These are phyloP conservation scores for Ptychochromis oligacanthus DNA, from an alignment of 2,113 vertebrate genomes.

Conservation along the genomic window DNA sequence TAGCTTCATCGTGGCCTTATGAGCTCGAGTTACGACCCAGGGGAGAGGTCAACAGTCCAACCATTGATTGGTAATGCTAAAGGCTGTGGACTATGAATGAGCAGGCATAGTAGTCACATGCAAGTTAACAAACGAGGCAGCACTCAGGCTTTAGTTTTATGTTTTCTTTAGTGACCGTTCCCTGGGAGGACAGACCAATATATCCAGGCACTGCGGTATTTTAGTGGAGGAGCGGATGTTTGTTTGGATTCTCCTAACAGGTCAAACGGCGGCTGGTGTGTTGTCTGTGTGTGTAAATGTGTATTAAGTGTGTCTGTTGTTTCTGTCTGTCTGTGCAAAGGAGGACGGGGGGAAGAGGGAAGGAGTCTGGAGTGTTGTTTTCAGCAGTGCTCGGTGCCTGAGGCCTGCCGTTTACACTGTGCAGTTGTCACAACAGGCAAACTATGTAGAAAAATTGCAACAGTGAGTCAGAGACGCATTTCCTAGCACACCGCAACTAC, in stretches of 20 bases:
- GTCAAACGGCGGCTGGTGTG: slow-evolving; percentile 60
- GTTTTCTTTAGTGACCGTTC: slow-evolving; percentile 47
- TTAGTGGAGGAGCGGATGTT: slow-evolving; percentile 46
- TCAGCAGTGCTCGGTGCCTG: slow-evolving; percentile 19
- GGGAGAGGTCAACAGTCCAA: slow-evolving; percentile 73
- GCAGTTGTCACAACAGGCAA: slow-evolving; percentile 66
- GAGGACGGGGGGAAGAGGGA: neutral
- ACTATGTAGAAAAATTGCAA: slow-evolving; percentile 40
- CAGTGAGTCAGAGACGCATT: slow-evolving; percentile 3
- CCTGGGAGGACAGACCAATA: slow-evolving; percentile 43
- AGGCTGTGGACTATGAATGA: slow-evolving; percentile 40
- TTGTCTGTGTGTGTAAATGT: neutral
- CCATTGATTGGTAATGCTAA: slow-evolving; percentile 67
- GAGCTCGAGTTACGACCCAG: slow-evolving; percentile 72
- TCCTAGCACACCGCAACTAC: neutral
- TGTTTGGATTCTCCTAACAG: slow-evolving; percentile 61
- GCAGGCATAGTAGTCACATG: slow-evolving; percentile 47
- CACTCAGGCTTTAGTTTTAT: slow-evolving; percentile 32
- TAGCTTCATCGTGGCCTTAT: slow-evolving; percentile 65
- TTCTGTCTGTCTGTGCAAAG: slow-evolving; percentile 37
- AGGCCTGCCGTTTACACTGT: slow-evolving; percentile 55
- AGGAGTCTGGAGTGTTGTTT: slow-evolving; percentile 50
- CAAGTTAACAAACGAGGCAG: slow-evolving; percentile 24
- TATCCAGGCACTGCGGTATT: slow-evolving; percentile 41
- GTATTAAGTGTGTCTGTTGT: slow-evolving; percentile 9